Conservation (phyloP, 37 sponge, comb jelly and placozoan genomes). For the Ianthella basta region DNA sequence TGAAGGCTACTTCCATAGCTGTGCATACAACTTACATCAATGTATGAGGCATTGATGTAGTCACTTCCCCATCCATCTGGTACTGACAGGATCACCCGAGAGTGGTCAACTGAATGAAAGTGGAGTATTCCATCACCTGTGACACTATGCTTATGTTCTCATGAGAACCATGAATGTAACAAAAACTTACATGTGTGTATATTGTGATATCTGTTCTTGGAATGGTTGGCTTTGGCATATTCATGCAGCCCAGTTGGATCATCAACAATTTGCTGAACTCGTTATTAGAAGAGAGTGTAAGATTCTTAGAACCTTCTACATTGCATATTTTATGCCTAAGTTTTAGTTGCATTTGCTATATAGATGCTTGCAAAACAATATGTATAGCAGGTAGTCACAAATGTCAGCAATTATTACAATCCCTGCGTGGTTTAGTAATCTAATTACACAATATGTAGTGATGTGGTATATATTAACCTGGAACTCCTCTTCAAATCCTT, state of each 20-base stretch:
- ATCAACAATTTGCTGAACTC: not conserved
- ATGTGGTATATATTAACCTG: not conserved
- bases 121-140: conserved; percentile 46
- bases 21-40: conserved; percentile 32
- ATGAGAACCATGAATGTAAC: not conserved
- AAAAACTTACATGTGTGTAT: conserved; percentile 76
- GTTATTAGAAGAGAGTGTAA: too few relatives aligned
- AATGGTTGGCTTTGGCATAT: conserved; percentile 44
- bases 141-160: conserved; percentile 81
- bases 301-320: too few relatives aligned
- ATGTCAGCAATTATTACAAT: too few relatives aligned
- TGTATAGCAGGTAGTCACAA: too few relatives aligned
- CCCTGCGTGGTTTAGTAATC: too few relatives aligned
- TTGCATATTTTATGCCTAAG: too few relatives aligned
- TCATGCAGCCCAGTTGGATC: not conserved
- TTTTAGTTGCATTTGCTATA: too few relatives aligned
- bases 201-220: conserved; percentile 95
- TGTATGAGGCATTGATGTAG: conserved; percentile 88
- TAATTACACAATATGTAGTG: too few relatives aligned
- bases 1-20: not conserved
- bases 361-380: too few relatives aligned
- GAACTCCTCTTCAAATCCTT: conserved; percentile 7
- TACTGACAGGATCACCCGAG: conserved; percentile 70
- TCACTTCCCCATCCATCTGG: conserved; percentile 66
- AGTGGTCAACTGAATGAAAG: conserved; percentile 78